Evolutionary conservation across 2,888 invertebrate genomes (phyloP).

Genomic region (Lypha dubia): DNA sequence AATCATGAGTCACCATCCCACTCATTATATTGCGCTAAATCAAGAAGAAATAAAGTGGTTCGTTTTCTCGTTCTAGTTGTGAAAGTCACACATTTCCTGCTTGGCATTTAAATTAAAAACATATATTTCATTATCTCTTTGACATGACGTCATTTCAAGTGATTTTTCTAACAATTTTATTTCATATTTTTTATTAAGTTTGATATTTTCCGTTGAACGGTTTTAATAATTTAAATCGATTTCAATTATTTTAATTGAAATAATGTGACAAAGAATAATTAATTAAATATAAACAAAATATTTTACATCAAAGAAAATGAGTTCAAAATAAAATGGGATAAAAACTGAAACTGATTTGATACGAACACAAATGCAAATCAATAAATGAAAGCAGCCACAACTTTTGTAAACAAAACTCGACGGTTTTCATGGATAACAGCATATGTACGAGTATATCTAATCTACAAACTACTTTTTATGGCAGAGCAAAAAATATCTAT

Average conservation of each 20-base stretch:
- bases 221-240: slow-evolving; percentile 24
- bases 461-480: background rate
- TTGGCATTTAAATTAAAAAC: background rate
- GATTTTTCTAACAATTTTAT: background rate
- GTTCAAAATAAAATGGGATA: background rate
- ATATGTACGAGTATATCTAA: too few species aligned
- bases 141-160: background rate
- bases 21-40: too few species aligned
- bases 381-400: background rate
- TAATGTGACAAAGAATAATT: slow-evolving; percentile 32
- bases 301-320: background rate
- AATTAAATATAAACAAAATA: background rate
- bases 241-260: slow-evolving; percentile 42
- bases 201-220: background rate
- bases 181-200: background rate
- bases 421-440: too few species aligned
- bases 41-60: too few species aligned
- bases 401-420: too few species aligned
- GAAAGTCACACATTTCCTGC: background rate
- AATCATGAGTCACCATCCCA: too few species aligned
- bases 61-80: background rate
- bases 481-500: too few species aligned
- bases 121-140: background rate
- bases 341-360: background rate
- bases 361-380: background rate